These are phyloP conservation scores for Theocolax elegans DNA, from an alignment of 1,140 invertebrate species.

Conservation along the genomic window DNA sequence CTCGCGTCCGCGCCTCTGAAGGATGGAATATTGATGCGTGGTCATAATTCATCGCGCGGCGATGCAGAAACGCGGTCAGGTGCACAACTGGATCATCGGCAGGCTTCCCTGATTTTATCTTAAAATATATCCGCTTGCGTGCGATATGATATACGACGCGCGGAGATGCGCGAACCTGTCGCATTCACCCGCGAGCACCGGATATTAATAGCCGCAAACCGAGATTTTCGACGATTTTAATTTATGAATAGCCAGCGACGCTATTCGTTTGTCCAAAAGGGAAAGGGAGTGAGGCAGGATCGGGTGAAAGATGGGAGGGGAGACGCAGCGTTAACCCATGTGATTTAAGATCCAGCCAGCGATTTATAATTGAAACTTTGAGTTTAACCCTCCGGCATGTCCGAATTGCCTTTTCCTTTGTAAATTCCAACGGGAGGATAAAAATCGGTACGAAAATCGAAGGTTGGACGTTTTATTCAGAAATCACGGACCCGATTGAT, in stretches of 20 bases:
- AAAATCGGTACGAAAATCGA: no score
- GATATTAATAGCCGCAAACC: constrained; percentile 23
- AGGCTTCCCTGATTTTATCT: constrained; percentile 53
- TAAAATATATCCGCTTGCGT: constrained; percentile 43
- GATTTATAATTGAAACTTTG: constrained; percentile 19
- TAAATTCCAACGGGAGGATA: no score
- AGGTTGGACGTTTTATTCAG: no score
- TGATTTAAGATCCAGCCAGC: constrained; percentile 9
- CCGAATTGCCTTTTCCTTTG: no score
- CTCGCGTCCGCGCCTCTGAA: neutral
- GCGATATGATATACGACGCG: neutral
- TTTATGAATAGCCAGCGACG: constrained; percentile 6
- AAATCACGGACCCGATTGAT: no score
- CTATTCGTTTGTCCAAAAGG: constrained; percentile 4
- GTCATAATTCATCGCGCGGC: constrained; percentile 51
- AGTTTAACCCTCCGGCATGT: no score
- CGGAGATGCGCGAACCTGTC: constrained; percentile 2
- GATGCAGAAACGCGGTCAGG: constrained; percentile 59
- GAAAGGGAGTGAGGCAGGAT: neutral
- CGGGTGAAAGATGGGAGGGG: neutral
- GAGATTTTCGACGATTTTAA: constrained; percentile 25
- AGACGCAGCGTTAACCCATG: neutral
- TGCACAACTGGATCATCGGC: constrained; percentile 61
- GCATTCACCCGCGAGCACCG: neutral
- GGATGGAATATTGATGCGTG: constrained; percentile 51